These are phyloP conservation scores for Nebria salina DNA, from an alignment of 2,888 invertebrate species.

Conservation along the genomic window DNA sequence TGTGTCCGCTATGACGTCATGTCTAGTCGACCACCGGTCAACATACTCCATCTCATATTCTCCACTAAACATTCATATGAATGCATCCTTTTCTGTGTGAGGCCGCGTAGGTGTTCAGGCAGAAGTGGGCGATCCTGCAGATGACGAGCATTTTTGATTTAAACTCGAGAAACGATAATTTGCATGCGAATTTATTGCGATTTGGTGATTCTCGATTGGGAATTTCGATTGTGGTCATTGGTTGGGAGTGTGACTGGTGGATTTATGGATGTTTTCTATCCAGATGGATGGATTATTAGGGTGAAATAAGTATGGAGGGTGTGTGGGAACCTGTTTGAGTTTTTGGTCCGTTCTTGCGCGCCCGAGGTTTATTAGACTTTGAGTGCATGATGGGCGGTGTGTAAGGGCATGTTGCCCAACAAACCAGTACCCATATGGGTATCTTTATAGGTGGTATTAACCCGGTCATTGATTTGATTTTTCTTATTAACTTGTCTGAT, in stretches of 20 bases:
- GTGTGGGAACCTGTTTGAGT: slow-evolving; percentile 13
- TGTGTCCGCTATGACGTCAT: neutral
- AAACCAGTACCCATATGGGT: slow-evolving; percentile 1
- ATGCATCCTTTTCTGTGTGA: neutral
- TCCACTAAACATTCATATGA: neutral
- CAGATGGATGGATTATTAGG: slow-evolving; percentile 13
- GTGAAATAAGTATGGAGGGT: slow-evolving; percentile 14
- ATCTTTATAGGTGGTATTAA: slow-evolving; percentile 1
- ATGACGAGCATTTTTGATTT: neutral
- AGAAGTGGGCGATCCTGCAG: neutral
- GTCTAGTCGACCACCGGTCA: slow-evolving; percentile 1
- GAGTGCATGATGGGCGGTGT: neutral
- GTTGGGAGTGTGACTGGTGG: neutral
- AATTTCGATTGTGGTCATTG: neutral
- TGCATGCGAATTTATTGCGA: neutral
- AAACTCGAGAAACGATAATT: neutral
- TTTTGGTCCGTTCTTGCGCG: slow-evolving; percentile 1
- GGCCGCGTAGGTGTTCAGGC: neutral
- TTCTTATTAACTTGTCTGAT: neutral
- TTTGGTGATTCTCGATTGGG: neutral
- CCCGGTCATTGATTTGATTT: neutral
- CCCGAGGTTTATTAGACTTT: neutral
- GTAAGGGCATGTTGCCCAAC: neutral
- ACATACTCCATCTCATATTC: neutral
- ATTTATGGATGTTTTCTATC: slow-evolving; percentile 5